Conservation (phyloP, 1,140 invertebrate species). For the Eumaeus atala region DNA sequence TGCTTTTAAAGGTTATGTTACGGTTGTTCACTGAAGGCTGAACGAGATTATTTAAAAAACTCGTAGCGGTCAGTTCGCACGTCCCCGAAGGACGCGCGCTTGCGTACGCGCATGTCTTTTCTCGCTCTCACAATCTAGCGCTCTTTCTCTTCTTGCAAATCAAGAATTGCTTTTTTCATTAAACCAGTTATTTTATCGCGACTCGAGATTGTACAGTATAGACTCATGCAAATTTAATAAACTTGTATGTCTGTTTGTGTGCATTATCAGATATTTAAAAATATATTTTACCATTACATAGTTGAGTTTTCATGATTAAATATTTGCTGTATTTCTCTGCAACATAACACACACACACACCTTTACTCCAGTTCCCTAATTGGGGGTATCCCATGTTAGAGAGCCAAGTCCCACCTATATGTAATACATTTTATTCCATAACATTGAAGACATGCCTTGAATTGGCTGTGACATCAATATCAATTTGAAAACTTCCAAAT, state of each 20-base stretch:
- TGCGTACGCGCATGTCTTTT: constrained; percentile 41
- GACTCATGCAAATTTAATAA: constrained; percentile 37
- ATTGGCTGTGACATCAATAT: too few relatives aligned
- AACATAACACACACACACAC: too few relatives aligned
- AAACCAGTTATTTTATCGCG: constrained; percentile 39
- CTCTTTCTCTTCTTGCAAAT: constrained; percentile 40
- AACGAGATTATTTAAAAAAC: constrained; percentile 38
- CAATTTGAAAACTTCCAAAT: too few relatives aligned
- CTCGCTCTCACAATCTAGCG: constrained; percentile 25
- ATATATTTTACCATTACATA: not conserved
- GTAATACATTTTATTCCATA: too few relatives aligned
- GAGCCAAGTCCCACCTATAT: too few relatives aligned
- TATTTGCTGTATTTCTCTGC: too few relatives aligned
- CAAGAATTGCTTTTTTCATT: constrained; percentile 45
- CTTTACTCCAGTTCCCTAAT: too few relatives aligned
- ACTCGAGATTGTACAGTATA: constrained; percentile 40
- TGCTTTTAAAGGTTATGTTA: constrained; percentile 7
- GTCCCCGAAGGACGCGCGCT: constrained; percentile 59
- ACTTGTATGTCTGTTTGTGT: constrained; percentile 11
- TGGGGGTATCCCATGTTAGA: too few relatives aligned
- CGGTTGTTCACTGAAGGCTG: constrained; percentile 37
- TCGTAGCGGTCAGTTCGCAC: constrained; percentile 31
- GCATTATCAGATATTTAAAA: constrained; percentile 3
- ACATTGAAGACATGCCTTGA: too few relatives aligned
- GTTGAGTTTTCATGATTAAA: too few relatives aligned